These are phyloP conservation scores for Nemapogon koenigi DNA, from an alignment of 2,888 invertebrate genomes.

Conservation along the genomic window DNA sequence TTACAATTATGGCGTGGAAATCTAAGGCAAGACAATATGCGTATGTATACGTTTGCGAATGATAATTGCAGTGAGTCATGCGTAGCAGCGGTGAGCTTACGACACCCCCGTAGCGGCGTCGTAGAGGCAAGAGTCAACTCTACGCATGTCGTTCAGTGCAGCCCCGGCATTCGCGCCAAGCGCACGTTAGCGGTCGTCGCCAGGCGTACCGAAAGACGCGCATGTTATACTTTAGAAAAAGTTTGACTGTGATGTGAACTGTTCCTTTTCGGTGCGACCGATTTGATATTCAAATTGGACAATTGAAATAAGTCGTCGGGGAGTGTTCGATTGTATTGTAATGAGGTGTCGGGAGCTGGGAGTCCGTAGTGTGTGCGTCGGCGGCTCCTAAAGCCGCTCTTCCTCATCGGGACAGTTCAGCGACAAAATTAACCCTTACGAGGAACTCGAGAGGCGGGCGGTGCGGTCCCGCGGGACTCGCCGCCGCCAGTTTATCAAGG, in stretches of 20 bases:
- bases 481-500: constrained; percentile 58
- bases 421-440: constrained; percentile 57
- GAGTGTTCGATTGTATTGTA: constrained; percentile 36
- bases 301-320: constrained; percentile 32
- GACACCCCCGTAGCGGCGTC: constrained; percentile 48
- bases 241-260: constrained; percentile 22
- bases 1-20: not conserved
- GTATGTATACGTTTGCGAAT: no score
- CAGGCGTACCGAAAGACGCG: constrained; percentile 5
- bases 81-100: constrained; percentile 32
- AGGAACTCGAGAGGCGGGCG: constrained; percentile 45
- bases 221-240: constrained; percentile 17
- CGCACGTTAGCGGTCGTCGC: not conserved
- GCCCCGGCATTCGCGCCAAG: constrained; percentile 21
- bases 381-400: constrained; percentile 28
- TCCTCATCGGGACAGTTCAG: constrained; percentile 23
- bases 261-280: constrained; percentile 29
- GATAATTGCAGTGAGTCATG: constrained; percentile 10
- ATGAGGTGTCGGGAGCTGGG: constrained; percentile 23
- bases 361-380: constrained; percentile 7
- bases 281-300: constrained; percentile 39
- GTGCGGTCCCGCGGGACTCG: constrained; percentile 43
- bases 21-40: no score
- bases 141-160: constrained; percentile 25
- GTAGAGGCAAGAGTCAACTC: not conserved